Percentiles rank a stretch among this genome's conserved stretches.
These are phyloP conservation scores for Ferdinandea cuprea DNA, from an alignment of 2,888 invertebrate genomes.

Conservation along the genomic window DNA sequence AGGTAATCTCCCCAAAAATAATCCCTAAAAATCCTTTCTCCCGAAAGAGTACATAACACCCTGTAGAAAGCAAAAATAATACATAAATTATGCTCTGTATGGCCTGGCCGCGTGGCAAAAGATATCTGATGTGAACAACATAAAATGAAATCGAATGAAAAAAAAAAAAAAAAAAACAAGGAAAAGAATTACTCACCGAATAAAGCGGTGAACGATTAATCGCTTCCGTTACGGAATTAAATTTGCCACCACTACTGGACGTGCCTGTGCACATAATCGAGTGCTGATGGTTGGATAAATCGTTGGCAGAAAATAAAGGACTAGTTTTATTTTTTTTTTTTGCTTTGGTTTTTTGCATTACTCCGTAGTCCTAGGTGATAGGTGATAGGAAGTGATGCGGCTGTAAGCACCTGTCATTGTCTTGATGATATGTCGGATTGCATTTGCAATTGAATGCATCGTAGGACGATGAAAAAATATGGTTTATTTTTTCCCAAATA, in stretches of 20 bases:
- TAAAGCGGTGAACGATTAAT: conserved; percentile 63
- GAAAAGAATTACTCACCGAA: conserved; percentile 61
- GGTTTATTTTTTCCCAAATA: no score
- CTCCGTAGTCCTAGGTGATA: no score
- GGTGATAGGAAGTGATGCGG: no score
- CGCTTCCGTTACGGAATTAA: conserved; percentile 65
- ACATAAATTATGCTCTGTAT: no score
- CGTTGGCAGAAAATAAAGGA: not conserved
- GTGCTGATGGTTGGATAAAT: not conserved
- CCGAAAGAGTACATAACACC: no score
- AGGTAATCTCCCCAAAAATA: no score
- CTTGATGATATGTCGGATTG: no score
- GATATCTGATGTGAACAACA: conserved; percentile 40
- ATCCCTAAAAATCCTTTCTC: no score
- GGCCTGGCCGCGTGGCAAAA: not conserved
- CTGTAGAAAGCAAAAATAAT: conserved; percentile 8
- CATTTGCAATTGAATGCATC: no score
- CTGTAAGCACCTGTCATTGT: no score
- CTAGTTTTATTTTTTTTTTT: not conserved
- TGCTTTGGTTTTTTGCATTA: not conserved
- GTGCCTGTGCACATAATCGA: conserved; percentile 11
- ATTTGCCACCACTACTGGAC: conserved; percentile 44
- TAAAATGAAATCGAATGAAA: conserved; percentile 43
- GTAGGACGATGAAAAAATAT: no score
- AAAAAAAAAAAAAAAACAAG: conserved; percentile 33